Conservation (phyloP, 2,888 invertebrate genomes). For the Dendrolimus houi region DNA sequence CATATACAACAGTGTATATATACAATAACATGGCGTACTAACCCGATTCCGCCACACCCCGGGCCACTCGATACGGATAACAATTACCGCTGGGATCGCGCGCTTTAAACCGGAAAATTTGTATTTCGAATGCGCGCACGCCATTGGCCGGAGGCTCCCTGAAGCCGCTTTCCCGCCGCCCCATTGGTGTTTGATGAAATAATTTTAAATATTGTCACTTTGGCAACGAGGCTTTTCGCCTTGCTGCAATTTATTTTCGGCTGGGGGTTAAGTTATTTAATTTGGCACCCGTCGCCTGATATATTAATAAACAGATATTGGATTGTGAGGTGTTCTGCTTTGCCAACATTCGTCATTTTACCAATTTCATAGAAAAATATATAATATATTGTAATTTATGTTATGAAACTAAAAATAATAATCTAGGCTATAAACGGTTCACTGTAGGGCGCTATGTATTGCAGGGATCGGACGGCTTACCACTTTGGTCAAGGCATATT, state of each 20-base stretch:
- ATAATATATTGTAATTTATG: too few species aligned
- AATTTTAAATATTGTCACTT: conserved; percentile 70
- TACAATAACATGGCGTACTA: background rate
- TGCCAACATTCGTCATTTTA: background rate
- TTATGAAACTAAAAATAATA: too few species aligned
- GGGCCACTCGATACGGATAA: conserved; percentile 27
- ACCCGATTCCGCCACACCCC: conserved; percentile 44
- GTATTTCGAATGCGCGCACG: conserved; percentile 42
- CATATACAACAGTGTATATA: background rate
- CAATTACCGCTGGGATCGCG: conserved; percentile 27
- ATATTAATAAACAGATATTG: conserved; percentile 59
- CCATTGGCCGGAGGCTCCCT: conserved; percentile 34
- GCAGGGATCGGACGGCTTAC: too few species aligned
- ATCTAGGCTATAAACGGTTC: too few species aligned
- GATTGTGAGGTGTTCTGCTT: conserved; percentile 21
- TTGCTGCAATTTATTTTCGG: conserved; percentile 66
- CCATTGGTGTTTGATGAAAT: conserved; percentile 62
- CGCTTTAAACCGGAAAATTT: conserved; percentile 43
- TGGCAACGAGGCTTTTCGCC: conserved; percentile 49
- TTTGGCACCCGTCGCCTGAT: conserved; percentile 44
- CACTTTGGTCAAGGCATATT: too few species aligned
- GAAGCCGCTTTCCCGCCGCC: conserved; percentile 13
- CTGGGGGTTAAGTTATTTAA: conserved; percentile 57
- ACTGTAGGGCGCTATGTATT: too few species aligned
- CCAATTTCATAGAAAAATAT: too few species aligned